These are phyloP conservation scores for Trachymyrmex septentrionalis DNA, from an alignment of 1,140 invertebrate species.

Conservation along the genomic window DNA sequence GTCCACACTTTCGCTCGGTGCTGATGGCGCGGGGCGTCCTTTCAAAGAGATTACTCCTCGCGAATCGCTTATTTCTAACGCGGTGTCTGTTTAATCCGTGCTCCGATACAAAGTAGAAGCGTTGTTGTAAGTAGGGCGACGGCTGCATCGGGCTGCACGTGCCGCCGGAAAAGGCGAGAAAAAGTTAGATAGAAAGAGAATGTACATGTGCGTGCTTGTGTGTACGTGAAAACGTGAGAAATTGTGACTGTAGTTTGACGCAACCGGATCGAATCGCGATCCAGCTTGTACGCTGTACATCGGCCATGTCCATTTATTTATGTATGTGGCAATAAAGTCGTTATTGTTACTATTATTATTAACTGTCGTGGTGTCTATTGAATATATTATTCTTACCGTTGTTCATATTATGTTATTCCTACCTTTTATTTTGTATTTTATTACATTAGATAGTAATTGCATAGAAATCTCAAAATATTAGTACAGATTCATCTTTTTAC, in stretches of 20 bases:
- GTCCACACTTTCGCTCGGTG: conserved; percentile 24
- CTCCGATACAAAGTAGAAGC: conserved; percentile 61
- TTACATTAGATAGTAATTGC: neutral
- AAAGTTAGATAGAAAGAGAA: conserved; percentile 19
- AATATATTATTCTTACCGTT: neutral
- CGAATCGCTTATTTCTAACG: conserved; percentile 60
- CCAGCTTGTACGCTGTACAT: conserved; percentile 78
- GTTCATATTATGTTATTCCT: no score
- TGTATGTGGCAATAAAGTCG: conserved; percentile 78
- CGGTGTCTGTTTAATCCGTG: conserved; percentile 60
- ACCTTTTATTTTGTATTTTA: neutral
- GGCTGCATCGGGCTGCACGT: conserved; percentile 54
- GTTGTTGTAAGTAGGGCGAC: conserved; percentile 63
- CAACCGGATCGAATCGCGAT: conserved; percentile 74
- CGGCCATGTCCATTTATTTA: conserved; percentile 78
- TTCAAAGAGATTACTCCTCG: conserved; percentile 47
- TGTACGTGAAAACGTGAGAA: neutral
- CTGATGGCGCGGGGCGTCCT: conserved; percentile 32
- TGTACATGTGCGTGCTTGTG: conserved; percentile 13
- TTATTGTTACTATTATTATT: conserved; percentile 78
- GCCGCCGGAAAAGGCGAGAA: conserved; percentile 23
- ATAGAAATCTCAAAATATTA: neutral
- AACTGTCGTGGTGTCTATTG: conserved; percentile 21
- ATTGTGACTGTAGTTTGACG: conserved; percentile 69
- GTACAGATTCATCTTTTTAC: neutral